Conservation (phyloP, 2,797 vertebrate species). For the Rhabdomys pumilio region DNA sequence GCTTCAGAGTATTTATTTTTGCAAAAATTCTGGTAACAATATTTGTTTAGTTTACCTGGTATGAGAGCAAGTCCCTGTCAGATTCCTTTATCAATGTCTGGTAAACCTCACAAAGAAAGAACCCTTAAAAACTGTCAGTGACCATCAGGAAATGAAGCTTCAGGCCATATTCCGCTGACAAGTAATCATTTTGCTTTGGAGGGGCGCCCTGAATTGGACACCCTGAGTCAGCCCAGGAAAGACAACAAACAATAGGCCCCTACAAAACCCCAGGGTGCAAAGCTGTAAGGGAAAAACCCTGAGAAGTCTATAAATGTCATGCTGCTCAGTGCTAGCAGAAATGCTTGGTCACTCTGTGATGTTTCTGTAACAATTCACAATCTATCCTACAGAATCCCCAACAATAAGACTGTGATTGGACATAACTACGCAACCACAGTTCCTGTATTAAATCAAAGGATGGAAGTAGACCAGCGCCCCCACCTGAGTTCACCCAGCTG, state of each 20-base stretch:
- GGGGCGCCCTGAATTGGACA: background rate
- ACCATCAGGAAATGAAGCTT: background rate
- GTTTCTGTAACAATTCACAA: slow-evolving; percentile 7
- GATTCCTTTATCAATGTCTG: background rate
- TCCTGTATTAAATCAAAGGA: slow-evolving; percentile 16
- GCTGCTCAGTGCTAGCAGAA: background rate
- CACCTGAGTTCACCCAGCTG: background rate
- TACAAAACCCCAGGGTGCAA: background rate
- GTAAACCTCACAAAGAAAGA: background rate
- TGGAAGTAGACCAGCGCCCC: background rate
- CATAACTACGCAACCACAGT: background rate
- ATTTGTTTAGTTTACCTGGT: background rate
- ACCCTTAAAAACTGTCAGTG: background rate
- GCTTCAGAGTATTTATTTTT: background rate
- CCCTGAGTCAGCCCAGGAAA: background rate
- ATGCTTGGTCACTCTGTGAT: background rate
- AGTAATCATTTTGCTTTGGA: background rate
- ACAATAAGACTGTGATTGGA: background rate
- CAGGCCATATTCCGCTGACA: background rate
- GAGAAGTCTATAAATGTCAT: background rate
- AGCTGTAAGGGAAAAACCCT: background rate
- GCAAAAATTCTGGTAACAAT: too few species aligned
- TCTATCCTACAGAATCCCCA: slow-evolving; percentile 24
- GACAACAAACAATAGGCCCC: background rate
- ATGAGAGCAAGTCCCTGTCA: background rate